Percentiles rank a stretch among this genome's conserved stretches.
Conservation (phyloP, 2,113 vertebrate genomes). For the Anarhynchus alexandrinus region DNA sequence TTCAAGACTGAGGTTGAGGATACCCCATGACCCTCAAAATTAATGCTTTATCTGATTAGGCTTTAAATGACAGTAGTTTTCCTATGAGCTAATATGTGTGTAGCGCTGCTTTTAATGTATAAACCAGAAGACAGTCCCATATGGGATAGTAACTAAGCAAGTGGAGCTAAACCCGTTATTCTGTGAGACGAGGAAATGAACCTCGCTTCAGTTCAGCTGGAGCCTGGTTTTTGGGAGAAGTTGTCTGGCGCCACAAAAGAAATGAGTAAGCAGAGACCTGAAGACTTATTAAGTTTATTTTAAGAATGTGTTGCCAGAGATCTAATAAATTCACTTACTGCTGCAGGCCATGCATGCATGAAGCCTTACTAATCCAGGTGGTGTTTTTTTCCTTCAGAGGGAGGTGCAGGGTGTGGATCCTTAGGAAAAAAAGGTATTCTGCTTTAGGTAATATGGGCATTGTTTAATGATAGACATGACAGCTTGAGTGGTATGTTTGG, state of each 20-base stretch:
- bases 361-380: slow-evolving; percentile 65
- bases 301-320: slow-evolving; percentile 71
- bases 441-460: slow-evolving; percentile 13
- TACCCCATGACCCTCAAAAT: neutral
- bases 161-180: slow-evolving; percentile 42
- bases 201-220: neutral
- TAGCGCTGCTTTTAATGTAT: neutral
- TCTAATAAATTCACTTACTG: slow-evolving; percentile 70
- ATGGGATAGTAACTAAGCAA: neutral
- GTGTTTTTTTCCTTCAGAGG: neutral
- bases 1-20: neutral
- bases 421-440: slow-evolving; percentile 17
- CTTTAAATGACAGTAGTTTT: neutral
- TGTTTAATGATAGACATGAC: neutral
- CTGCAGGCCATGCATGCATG: slow-evolving; percentile 57
- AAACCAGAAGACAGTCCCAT: neutral
- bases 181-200: neutral
- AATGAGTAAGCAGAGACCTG: slow-evolving; percentile 68
- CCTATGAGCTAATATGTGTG: neutral
- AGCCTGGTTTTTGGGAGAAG: slow-evolving; percentile 10
- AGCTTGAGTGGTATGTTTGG: neutral
- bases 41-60: neutral
- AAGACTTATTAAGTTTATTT: slow-evolving; percentile 73
- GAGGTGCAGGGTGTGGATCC: slow-evolving; percentile 37
- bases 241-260: slow-evolving; percentile 73